phyloP scores from a whole-genome alignment of 2,797 vertebrate genomes.

The Ambastaia sidthimunki region DNA sequence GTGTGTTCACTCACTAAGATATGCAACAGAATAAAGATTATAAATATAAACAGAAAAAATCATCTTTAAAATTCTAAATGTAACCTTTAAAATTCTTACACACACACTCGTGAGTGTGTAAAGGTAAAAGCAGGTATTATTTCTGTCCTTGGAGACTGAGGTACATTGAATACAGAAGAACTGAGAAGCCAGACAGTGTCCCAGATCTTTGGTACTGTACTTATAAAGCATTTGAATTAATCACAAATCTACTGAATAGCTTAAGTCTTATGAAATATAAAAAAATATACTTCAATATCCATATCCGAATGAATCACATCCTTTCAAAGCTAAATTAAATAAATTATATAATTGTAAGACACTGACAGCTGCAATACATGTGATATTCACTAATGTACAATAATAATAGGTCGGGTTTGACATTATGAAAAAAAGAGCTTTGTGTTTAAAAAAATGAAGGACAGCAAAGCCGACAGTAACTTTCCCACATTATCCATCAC shows the following conservation, averaged over 20 bases:
- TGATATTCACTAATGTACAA: no score
- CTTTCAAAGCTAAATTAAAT: no score
- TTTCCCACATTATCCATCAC: background rate
- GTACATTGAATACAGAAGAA: background rate
- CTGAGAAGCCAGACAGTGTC: background rate
- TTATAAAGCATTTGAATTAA: conserved; percentile 7
- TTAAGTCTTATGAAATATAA: conserved; percentile 8
- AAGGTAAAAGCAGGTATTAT: background rate
- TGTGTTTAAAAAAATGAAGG: background rate
- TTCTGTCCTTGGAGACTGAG: background rate
- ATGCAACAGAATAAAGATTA: background rate
- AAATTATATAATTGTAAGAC: no score
- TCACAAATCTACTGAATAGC: conserved; percentile 14
- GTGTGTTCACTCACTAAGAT: background rate
- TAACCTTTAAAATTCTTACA: background rate
- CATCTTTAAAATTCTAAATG: background rate
- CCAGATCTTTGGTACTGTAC: background rate
- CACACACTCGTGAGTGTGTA: background rate
- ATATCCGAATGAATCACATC: no score
- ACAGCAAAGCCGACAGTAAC: conserved; percentile 8
- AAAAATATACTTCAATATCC: conserved; percentile 1
- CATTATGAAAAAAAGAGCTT: background rate
- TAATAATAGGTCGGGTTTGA: background rate
- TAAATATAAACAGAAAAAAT: background rate
- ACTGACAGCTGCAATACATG: no score